These are phyloP conservation scores for Idaea dimidiata DNA, from an alignment of 2,888 invertebrate species.

Conservation along the genomic window DNA sequence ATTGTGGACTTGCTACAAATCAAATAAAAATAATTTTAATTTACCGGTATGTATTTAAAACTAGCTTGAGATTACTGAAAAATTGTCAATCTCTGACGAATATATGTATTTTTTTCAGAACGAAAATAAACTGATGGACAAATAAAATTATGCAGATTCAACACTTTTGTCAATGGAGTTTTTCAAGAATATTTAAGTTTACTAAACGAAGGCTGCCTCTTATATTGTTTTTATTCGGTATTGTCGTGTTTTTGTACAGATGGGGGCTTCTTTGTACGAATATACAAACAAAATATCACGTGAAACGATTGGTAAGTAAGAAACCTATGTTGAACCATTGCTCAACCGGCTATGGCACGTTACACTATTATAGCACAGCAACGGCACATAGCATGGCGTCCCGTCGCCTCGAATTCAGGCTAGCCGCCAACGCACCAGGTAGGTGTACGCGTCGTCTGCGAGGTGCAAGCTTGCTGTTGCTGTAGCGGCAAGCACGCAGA, in stretches of 20 bases:
- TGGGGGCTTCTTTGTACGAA: conserved; percentile 82
- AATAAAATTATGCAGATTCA: conserved; percentile 1
- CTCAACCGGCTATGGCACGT: background rate
- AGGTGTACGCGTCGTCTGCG: too few relatives aligned
- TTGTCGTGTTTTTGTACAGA: conserved; percentile 41
- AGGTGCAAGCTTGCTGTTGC: too few relatives aligned
- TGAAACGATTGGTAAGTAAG: conserved; percentile 78
- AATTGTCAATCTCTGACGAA: background rate
- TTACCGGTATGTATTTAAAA: too few relatives aligned
- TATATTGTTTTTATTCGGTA: conserved; percentile 21
- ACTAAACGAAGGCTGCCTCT: conserved; percentile 29
- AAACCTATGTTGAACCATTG: background rate
- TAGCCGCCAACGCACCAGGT: too few relatives aligned
- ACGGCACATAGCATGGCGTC: too few relatives aligned
- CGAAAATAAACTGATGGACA: background rate
- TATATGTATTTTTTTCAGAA: background rate
- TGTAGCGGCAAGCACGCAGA: too few relatives aligned
- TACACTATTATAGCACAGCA: too few relatives aligned
- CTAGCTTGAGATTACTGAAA: background rate
- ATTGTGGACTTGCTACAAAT: too few relatives aligned
- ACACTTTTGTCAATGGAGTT: conserved; percentile 22
- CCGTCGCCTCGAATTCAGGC: too few relatives aligned
- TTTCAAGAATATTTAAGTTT: conserved; percentile 30
- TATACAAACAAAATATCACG: conserved; percentile 78
- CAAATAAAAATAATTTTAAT: too few relatives aligned